phyloP scores from a whole-genome alignment of 1,140 invertebrate genomes.

The Campoletis sonorensis region DNA sequence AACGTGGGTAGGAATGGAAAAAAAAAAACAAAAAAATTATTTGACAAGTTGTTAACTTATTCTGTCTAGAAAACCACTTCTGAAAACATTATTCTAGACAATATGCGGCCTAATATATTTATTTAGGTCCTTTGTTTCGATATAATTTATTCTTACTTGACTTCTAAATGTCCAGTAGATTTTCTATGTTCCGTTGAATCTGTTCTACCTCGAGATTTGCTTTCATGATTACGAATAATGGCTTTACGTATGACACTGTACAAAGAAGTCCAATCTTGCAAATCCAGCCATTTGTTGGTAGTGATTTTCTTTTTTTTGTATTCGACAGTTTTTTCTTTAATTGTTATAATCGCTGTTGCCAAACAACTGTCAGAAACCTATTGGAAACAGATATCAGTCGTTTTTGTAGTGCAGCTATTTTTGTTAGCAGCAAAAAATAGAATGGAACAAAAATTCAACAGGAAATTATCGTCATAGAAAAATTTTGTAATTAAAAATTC shows the following conservation, averaged over 20 bases:
- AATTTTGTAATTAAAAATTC: too few relatives aligned
- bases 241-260: conserved; percentile 62
- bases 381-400: background rate
- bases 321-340: conserved; percentile 63
- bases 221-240: conserved; percentile 55
- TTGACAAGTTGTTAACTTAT: too few relatives aligned
- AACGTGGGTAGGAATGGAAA: too few relatives aligned
- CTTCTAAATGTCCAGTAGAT: conserved; percentile 59
- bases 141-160: conserved; percentile 57
- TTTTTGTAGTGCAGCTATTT: too few relatives aligned
- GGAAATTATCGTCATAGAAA: too few relatives aligned
- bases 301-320: conserved; percentile 58
- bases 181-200: conserved; percentile 57
- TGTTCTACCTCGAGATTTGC: conserved; percentile 27
- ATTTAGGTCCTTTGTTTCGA: background rate
- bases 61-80: too few relatives aligned
- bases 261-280: conserved; percentile 63
- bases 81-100: too few relatives aligned
- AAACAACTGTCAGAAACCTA: conserved; percentile 62
- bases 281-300: conserved; percentile 65
- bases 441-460: too few relatives aligned
- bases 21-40: too few relatives aligned
- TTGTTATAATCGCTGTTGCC: conserved; percentile 63
- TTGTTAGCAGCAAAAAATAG: too few relatives aligned
- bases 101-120: too few relatives aligned